Base-by-base conservation (phyloP, 2,888 invertebrate species). In the Drosophila pullipes region DNA sequence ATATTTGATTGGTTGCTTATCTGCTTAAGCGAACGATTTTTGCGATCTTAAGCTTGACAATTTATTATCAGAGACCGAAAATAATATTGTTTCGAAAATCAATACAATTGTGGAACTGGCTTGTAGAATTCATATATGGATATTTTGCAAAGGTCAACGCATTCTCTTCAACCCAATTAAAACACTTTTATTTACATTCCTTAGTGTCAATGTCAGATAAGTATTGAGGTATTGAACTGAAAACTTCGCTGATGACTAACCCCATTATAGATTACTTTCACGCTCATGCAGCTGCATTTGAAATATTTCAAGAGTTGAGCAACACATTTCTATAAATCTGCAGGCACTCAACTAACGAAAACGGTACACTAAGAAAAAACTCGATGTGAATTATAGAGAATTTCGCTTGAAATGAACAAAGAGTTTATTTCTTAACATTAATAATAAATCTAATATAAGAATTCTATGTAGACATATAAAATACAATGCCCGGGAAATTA, bases 201-300 rank as follows among this genome's bases (percentile, higher is more conserved):
- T 16, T 16, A 47, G 9, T 25, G 16, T 16, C 47, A 47, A 47
- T 47, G 25, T 47, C 13, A 22, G 53, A 33, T 33, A 33, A 22
- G 22, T 3, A 22, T n/a, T 9, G 5, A 57, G 4, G 9, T n/a
- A 30, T 30, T 39, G 28, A n/a, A 39, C 28, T 30, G 28, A n/a
- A 39, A n/a, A 1, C 39, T 18, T 41, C 13, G 25, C 18, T 22
- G 13, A 30, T 55, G 28, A 55, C 13, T 66, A 39, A 50, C 13
- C 18, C 1, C 4, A 41, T 22, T n/a, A 16, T n/a, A 37, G 3
- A 52, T 2, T 2, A 13, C 52, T 31, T 22, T 18, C 28, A 13
- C 53, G 9, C 30, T 59, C 13, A 49, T 73, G 66, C 28, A 37
- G 54, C 22, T 54, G 22, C 28, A n/a, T 37, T 33, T 44, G 10